Percentiles rank a stretch among this genome's conserved stretches.
Conservation (phyloP, 2,888 invertebrate genomes). For the Mesoligia furuncula region DNA sequence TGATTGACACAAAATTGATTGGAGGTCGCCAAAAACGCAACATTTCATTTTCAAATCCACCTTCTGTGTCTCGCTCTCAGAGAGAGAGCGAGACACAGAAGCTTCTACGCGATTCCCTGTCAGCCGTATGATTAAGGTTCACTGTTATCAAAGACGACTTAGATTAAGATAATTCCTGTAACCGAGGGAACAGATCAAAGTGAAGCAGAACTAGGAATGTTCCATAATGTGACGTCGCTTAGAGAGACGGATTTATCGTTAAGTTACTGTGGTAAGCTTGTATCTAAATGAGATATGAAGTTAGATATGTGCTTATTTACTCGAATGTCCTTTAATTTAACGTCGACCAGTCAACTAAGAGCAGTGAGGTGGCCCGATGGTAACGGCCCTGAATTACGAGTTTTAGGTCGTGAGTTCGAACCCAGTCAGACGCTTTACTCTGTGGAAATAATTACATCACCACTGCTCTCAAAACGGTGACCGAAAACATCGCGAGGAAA, state of each 20-base stretch:
- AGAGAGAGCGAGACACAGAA: too few relatives aligned
- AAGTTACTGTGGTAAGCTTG: not conserved
- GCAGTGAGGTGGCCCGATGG: too few relatives aligned
- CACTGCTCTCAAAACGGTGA: too few relatives aligned
- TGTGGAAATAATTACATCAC: too few relatives aligned
- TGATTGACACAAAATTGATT: not conserved
- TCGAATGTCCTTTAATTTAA: too few relatives aligned
- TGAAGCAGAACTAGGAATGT: conserved; percentile 13
- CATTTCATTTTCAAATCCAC: conserved; percentile 17
- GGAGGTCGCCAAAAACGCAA: not conserved
- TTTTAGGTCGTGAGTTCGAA: too few relatives aligned
- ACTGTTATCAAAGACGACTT: conserved; percentile 34
- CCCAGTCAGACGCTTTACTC: too few relatives aligned
- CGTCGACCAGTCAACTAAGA: not conserved
- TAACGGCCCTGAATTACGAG: too few relatives aligned
- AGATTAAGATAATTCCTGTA: conserved; percentile 48
- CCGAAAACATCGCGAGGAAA: too few relatives aligned
- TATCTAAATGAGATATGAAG: conserved; percentile 1
- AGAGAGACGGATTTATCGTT: conserved; percentile 17
- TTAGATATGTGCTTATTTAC: not conserved
- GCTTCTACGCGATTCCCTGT: conserved; percentile 6
- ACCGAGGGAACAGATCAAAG: conserved; percentile 48
- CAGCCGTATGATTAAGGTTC: conserved; percentile 40
- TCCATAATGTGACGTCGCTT: conserved; percentile 26
- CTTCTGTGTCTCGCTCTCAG: not conserved